Evolutionary conservation across 1,140 invertebrate genomes (phyloP).

Genomic region (Diachasmimorpha longicaudata): DNA sequence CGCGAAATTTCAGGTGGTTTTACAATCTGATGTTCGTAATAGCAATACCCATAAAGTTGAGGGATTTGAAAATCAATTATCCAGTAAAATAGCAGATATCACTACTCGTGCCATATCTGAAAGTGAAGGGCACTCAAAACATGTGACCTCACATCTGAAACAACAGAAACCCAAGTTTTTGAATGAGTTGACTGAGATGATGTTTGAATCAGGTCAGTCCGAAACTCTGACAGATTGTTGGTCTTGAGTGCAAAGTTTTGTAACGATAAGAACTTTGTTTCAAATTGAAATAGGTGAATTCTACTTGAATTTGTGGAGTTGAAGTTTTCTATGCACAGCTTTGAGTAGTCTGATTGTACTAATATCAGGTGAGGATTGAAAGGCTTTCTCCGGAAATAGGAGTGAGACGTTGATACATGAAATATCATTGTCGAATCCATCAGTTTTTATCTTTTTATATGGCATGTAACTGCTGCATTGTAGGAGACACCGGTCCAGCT

Average conservation of each 20-base stretch:
- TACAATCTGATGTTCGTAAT: neutral
- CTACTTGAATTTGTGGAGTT: neutral
- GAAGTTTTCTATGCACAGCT: neutral
- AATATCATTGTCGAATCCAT: neutral
- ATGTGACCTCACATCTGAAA: conserved; percentile 16
- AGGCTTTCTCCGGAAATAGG: neutral
- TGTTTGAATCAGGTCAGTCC: conserved; percentile 4
- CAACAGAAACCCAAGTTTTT: conserved; percentile 27
- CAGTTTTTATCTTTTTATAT: neutral
- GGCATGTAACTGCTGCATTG: neutral
- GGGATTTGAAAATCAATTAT: neutral
- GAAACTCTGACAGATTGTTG: neutral
- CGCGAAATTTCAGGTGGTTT: neutral
- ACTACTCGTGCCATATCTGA: neutral
- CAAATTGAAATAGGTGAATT: neutral
- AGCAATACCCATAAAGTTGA: neutral
- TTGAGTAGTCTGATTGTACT: neutral
- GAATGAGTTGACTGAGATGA: neutral
- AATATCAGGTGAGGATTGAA: neutral
- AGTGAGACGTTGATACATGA: neutral
- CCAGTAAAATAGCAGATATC: neutral
- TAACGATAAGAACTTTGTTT: neutral
- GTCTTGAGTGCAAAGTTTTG: conserved; percentile 1
- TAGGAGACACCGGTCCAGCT: neutral
- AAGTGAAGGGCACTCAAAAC: neutral